Evolutionary conservation across 2,888 invertebrate species (phyloP), one percentile per base, ranked within the genome.

Genomic region (Octonoba sinensis): DNA sequence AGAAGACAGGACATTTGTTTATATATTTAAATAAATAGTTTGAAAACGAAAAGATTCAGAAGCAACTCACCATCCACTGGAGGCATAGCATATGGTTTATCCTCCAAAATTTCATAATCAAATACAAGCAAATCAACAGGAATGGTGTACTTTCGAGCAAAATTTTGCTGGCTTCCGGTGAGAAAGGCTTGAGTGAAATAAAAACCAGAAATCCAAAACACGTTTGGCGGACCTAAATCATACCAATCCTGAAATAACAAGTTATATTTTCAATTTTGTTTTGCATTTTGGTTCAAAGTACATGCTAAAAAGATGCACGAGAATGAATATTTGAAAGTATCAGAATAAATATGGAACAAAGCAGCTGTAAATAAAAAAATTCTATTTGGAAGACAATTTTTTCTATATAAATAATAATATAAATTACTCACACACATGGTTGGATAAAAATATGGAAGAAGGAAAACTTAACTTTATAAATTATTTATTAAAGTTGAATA

Each of bases 41-140:
- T 36, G 36, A 36, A 11, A 4, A 36, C 0, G 6, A 1, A 11
- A 36, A 3, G 36, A 11, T 11, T 36, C 3, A 4, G 8, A 15
- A 15, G 16, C 36, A 47, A 77, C 86, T 72, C 82, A 89, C 89
- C 89, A 86, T 89, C 89, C 36, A 87, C 88, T 12, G 89, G 89
- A 18, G 88, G 85, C 24, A 84, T 85, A 0, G 86, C 85, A 67
- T 92, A 89, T 0, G 87, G 87, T 27, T 89, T 89, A 62, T 90
- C 90, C 56, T 90, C 90, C 87, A 93, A 89, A 2, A 94, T 91
- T 90, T 93, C 87, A 70, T 88, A 89, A 84, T 88, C 87, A 84
- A 89, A 88, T 44, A 86, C 86, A 18, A 90, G 86, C 82, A 89
- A 85, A 85, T 89, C 89, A 69, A 89, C 89, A 18, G 89, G 89